Percentiles rank a stretch among this genome's conserved stretches.
phyloP scores from a whole-genome alignment of 2,797 vertebrate genomes.

The Protosalanx chinensis region DNA sequence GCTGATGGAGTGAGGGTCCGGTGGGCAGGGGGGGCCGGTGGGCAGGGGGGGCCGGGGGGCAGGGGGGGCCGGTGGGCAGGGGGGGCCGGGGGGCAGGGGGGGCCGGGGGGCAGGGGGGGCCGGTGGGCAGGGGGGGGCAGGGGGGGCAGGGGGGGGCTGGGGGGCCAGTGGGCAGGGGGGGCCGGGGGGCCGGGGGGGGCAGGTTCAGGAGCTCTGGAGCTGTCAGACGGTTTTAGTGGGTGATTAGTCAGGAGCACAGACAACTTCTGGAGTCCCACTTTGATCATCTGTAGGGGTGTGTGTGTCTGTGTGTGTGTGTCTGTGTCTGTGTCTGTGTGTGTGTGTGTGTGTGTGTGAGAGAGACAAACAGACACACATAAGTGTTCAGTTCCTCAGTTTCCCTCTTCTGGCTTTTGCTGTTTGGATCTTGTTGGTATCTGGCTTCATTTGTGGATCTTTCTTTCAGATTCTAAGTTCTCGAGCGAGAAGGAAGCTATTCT shows the following conservation, averaged over 20 bases:
- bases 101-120: too few species aligned
- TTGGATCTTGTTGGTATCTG: not conserved
- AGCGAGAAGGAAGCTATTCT: not conserved
- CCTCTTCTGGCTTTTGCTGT: too few species aligned
- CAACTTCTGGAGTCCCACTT: not conserved
- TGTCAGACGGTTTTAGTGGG: slow-evolving; percentile 56
- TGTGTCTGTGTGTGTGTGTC: not conserved
- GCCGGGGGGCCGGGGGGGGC: slow-evolving; percentile 41
- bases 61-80: not conserved
- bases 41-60: slow-evolving; percentile 32
- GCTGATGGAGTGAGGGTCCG: slow-evolving; percentile 43
- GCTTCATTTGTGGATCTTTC: not conserved
- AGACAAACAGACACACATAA: not conserved
- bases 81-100: slow-evolving; percentile 17
- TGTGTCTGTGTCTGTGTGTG: not conserved
- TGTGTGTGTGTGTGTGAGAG: not conserved
- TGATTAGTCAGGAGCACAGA: slow-evolving; percentile 54
- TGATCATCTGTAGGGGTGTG: slow-evolving; percentile 27
- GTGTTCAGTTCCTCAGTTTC: not conserved
- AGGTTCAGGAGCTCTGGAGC: slow-evolving; percentile 46
- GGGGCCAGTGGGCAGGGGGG: too few species aligned
- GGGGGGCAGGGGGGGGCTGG: too few species aligned
- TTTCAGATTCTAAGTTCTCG: too few species aligned
- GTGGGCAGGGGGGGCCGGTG: slow-evolving; percentile 33
- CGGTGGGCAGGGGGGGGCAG: slow-evolving; percentile 18